Conservation (phyloP, 2,113 vertebrate species). For the Macrotus californicus region DNA sequence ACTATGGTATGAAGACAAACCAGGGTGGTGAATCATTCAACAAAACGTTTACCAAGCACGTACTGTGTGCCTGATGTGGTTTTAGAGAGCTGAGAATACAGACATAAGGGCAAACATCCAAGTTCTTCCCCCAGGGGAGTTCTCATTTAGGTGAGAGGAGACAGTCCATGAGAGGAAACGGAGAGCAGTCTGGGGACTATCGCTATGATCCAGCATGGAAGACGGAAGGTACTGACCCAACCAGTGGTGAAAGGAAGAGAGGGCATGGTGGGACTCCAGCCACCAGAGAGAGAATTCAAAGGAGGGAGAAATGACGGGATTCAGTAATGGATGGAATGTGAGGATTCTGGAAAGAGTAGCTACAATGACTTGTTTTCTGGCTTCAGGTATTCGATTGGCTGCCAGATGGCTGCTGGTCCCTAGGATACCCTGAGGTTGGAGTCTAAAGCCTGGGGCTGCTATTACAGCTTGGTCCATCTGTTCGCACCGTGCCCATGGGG, state of each 20-base stretch:
- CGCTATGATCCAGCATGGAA: not conserved
- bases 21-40: not conserved
- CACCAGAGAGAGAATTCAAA: not conserved
- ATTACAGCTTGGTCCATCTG: not conserved
- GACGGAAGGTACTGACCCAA: not conserved
- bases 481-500: not conserved
- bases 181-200: not conserved
- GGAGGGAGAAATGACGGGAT: not conserved
- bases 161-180: no score
- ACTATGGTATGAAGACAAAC: not conserved
- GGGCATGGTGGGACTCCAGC: not conserved
- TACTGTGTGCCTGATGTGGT: not conserved
- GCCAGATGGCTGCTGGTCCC: not conserved
- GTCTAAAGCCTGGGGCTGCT: not conserved
- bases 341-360: conserved; percentile 26
- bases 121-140: not conserved
- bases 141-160: not conserved
- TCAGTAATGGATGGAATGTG: not conserved
- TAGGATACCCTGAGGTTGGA: not conserved
- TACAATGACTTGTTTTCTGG: not conserved
- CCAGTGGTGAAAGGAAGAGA: not conserved
- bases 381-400: not conserved
- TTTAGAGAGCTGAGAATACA: not conserved
- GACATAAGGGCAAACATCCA: not conserved
- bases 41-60: not conserved